phyloP scores from a whole-genome alignment of 2,888 invertebrate species.

The Acleris literana region DNA sequence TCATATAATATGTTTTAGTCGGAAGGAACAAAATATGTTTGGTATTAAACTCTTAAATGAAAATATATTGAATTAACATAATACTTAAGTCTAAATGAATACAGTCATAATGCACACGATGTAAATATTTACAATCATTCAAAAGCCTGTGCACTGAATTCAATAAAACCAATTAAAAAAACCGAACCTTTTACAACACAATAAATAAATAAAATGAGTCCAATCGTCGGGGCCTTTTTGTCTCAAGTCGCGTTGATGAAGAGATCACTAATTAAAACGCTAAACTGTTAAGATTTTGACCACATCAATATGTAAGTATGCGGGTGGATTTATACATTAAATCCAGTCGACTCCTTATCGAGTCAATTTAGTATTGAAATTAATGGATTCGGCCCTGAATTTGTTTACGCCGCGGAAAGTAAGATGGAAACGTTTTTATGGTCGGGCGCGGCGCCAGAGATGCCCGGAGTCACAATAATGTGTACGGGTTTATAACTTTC shows the following conservation, averaged over 20 bases:
- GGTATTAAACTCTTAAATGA: too few species aligned
- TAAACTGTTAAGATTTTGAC: conserved; percentile 53
- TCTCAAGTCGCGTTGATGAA: conserved; percentile 59
- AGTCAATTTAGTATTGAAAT: too few species aligned
- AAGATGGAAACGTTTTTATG: conserved; percentile 11
- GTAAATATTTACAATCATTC: conserved; percentile 14
- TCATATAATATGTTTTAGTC: too few species aligned
- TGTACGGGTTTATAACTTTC: too few species aligned
- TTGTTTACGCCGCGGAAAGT: conserved; percentile 6
- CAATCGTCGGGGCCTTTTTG: conserved; percentile 64
- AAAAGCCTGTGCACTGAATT: conserved; percentile 50
- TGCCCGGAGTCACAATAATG: not conserved
- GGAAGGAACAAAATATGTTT: too few species aligned
- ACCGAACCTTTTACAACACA: conserved; percentile 68
- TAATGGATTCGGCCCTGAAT: too few species aligned
- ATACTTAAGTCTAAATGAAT: not conserved
- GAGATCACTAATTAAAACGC: conserved; percentile 69
- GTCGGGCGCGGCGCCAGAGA: not conserved
- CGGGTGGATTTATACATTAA: too few species aligned
- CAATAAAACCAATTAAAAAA: conserved; percentile 77
- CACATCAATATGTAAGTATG: conserved; percentile 63
- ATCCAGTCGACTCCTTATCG: too few species aligned
- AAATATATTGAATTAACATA: too few species aligned
- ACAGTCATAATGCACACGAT: conserved; percentile 9
- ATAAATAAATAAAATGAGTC: conserved; percentile 74